Evolutionary conservation across 2,113 vertebrate genomes (phyloP), one percentile per base, ranked within the genome.

Genomic region (Motacilla alba): DNA sequence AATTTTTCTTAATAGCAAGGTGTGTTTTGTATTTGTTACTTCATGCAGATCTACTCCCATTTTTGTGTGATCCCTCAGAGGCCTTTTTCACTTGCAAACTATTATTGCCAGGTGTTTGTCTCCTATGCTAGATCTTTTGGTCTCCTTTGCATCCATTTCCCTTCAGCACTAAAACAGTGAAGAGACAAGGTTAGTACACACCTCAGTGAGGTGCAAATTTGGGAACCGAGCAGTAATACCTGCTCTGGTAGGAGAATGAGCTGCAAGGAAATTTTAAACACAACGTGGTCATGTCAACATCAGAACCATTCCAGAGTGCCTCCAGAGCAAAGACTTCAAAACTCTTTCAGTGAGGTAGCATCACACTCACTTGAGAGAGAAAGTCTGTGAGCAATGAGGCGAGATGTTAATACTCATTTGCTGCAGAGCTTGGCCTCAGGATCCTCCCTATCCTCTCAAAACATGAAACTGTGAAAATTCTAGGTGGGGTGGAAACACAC

Each of bases 1-100:
- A 17, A 74, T 95, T 91, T 85, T 60, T 20, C 47, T 76, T 93
- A 91, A 91, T 93, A 77, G 30, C n/a, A 39, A 94, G 63, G 33
- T 80, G 37, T 76, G 52, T 59, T 94, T 94, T 67, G 7, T 23
- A 55, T 59, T 53, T 80, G 70, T 41, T 91, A 39, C 23, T 50
- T 47, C 35, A 21, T 35, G 55, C 20, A 59, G 35, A 59, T 39
- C 26, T 67, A 47, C 19, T 56, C 27, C 24, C 19, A 16, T 13
- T 9, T 73, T 24, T 13, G 13, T 74, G 59, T 55, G 63, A 67
- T 44, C 43, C 49, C 75, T 94, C 7, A 7, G 67, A 85, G 33
- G 46, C 35, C 9, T 43, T 47, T 55, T 91, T 85, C 21, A 43
- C n/a, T 93, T 73, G 62, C 30, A 85, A 82, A 43, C 23, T 62